Percentiles rank a stretch among this genome's conserved stretches.
phyloP scores from a whole-genome alignment of 2,888 invertebrate species.

The Synergus japonicus region DNA sequence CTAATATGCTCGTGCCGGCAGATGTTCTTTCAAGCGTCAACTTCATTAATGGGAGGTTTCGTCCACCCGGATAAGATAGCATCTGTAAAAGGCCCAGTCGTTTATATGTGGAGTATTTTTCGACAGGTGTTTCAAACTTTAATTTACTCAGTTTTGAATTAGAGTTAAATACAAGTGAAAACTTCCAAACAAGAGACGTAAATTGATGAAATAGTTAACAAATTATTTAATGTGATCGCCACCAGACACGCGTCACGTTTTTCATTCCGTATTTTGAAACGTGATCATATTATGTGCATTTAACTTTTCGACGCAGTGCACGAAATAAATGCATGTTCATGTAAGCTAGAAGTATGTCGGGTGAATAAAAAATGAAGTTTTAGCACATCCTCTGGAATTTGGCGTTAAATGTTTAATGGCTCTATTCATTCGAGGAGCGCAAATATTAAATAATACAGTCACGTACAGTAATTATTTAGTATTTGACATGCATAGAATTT shows the following conservation, averaged over 20 bases:
- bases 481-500: too few relatives aligned
- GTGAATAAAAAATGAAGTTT: background rate
- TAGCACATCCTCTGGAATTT: background rate
- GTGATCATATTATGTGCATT: constrained; percentile 11
- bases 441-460: too few relatives aligned
- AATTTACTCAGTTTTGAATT: background rate
- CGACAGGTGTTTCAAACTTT: background rate
- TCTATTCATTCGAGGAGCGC: background rate
- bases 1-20: constrained; percentile 34
- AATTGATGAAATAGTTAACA: constrained; percentile 11
- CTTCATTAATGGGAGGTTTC: constrained; percentile 25
- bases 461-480: too few relatives aligned
- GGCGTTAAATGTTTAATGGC: background rate
- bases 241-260: background rate
- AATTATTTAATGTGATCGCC: background rate
- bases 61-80: background rate
- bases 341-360: background rate
- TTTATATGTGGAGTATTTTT: constrained; percentile 10
- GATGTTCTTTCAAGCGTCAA: constrained; percentile 21
- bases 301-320: constrained; percentile 3
- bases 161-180: background rate
- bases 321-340: constrained; percentile 12
- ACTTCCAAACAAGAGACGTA: background rate
- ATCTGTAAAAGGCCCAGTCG: constrained; percentile 18
- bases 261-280: background rate